Conservation (phyloP, 1,140 invertebrate species). For the Samia ricini region DNA sequence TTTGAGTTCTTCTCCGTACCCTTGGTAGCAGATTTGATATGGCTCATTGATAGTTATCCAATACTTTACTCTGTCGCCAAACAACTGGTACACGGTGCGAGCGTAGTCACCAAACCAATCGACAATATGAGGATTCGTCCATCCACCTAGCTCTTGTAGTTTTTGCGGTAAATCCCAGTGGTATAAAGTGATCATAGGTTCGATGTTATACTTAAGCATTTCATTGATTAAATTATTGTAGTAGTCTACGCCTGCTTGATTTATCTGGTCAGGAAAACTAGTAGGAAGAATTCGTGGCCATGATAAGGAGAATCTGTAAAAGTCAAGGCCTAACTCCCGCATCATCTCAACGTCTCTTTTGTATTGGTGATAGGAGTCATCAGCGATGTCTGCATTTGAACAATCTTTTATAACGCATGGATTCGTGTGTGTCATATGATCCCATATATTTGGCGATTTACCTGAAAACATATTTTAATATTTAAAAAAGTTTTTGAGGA, state of each 20-base stretch:
- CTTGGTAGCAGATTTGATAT: conserved; percentile 75
- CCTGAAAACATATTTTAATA: conserved; percentile 9
- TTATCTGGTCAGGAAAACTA: conserved; percentile 74
- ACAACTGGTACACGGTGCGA: conserved; percentile 73
- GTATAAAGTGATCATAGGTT: conserved; percentile 80
- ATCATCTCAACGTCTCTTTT: conserved; percentile 23
- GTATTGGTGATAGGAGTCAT: conserved; percentile 19
- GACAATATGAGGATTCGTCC: conserved; percentile 79
- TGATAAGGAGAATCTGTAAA: conserved; percentile 24
- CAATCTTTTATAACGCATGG: conserved; percentile 16
- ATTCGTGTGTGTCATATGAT: conserved; percentile 16
- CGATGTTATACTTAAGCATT: conserved; percentile 71
- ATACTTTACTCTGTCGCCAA: conserved; percentile 77
- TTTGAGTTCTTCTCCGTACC: conserved; percentile 75
- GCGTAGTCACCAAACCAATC: conserved; percentile 80
- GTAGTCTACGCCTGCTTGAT: conserved; percentile 78
- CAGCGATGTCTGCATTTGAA: conserved; percentile 18
- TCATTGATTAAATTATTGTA: conserved; percentile 81
- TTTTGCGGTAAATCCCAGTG: conserved; percentile 81
- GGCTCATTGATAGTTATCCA: conserved; percentile 85
- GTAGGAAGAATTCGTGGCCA: conserved; percentile 18
- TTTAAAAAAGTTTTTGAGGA: background rate
- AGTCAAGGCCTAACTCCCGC: conserved; percentile 18
- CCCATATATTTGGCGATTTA: conserved; percentile 18
- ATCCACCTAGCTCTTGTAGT: conserved; percentile 79